Conservation (phyloP, 1,140 invertebrate genomes). For the Drosophila persimilis region DNA sequence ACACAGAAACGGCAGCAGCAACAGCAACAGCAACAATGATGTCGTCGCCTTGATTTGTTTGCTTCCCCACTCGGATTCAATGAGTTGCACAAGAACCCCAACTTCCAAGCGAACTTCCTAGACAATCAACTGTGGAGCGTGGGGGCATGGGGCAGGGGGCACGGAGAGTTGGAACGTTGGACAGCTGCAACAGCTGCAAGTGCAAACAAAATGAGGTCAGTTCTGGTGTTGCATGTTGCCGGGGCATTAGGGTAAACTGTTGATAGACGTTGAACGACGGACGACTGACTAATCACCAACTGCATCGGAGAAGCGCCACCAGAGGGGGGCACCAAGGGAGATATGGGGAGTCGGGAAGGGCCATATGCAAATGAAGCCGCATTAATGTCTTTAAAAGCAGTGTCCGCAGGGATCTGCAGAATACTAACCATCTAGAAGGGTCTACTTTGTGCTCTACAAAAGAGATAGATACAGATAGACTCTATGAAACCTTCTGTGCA, state of each 20-base stretch:
- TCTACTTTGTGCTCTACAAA: no score
- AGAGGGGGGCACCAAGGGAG: neutral
- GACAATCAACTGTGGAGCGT: conserved; percentile 27
- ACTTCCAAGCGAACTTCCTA: conserved; percentile 31
- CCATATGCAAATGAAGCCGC: conserved; percentile 72
- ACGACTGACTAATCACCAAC: conserved; percentile 64
- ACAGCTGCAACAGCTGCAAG: conserved; percentile 68
- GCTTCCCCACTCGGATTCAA: conserved; percentile 31
- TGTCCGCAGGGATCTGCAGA: neutral
- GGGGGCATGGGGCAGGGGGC: neutral
- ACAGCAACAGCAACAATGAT: conserved; percentile 19
- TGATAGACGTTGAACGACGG: conserved; percentile 64
- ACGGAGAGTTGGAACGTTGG: no score
- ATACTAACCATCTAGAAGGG: no score
- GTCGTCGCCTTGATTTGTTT: conserved; percentile 60
- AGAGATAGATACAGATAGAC: no score
- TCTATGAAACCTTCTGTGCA: no score
- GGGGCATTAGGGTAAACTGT: conserved; percentile 75
- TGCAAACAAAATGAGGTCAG: conserved; percentile 75
- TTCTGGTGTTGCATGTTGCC: conserved; percentile 73
- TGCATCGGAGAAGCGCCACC: conserved; percentile 21
- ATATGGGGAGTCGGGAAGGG: neutral
- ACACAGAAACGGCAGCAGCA: conserved; percentile 22
- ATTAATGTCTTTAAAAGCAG: conserved; percentile 62
- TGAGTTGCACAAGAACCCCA: conserved; percentile 40